These are phyloP conservation scores for Arctocebus calabarensis DNA, from an alignment of 2,797 vertebrate genomes.

Conservation along the genomic window DNA sequence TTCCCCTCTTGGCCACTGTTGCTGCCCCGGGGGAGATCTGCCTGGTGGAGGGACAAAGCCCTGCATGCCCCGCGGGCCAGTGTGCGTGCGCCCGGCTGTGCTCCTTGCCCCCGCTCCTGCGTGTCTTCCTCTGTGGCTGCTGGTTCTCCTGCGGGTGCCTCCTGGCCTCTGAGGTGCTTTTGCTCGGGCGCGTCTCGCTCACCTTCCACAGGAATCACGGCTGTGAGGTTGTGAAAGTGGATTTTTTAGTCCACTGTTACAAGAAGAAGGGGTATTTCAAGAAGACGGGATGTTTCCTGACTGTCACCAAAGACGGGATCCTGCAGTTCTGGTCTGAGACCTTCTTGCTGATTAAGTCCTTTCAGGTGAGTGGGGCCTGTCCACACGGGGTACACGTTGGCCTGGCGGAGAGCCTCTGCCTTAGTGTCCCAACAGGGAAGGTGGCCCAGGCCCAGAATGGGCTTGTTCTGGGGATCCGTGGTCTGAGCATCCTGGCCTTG, in stretches of 20 bases:
- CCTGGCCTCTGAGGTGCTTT: neutral
- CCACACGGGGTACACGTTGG: rapidly evolving
- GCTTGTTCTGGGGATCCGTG: neutral
- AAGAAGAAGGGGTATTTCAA: constrained; percentile 51
- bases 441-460: neutral
- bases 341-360: constrained; percentile 75
- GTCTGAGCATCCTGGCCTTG: neutral
- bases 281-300: constrained; percentile 76
- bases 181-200: neutral
- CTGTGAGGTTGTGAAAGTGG: constrained; percentile 78
- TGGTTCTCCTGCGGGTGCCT: neutral
- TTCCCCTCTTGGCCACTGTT: neutral
- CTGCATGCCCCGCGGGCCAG: rapidly evolving
- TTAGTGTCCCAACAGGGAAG: rapidly evolving
- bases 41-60: neutral
- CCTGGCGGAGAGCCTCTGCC: neutral
- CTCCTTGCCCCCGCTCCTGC: neutral
- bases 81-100: rapidly evolving
- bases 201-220: constrained; percentile 68
- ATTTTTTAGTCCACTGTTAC: constrained; percentile 56
- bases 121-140: neutral
- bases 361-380: constrained; percentile 42
- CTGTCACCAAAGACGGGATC: constrained; percentile 80
- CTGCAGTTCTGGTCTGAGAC: constrained; percentile 83
- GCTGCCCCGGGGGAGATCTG: neutral